phyloP scores from a whole-genome alignment of 1,140 invertebrate species.

The Dolichoris vasculosae region DNA sequence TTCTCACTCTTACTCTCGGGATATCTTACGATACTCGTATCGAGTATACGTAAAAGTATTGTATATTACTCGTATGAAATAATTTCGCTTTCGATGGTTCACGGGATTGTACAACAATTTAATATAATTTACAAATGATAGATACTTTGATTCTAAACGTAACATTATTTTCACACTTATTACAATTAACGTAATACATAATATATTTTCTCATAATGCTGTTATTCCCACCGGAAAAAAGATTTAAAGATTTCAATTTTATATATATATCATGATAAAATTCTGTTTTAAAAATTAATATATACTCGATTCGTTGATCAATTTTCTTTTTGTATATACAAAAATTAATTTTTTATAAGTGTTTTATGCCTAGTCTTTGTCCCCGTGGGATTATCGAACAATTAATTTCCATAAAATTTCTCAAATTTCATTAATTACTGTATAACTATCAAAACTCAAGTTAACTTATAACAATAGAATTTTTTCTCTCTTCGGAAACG shows the following conservation, averaged over 20 bases:
- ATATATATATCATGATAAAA: conserved; percentile 11
- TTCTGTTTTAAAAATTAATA: conserved; percentile 3
- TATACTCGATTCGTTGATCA: conserved; percentile 40
- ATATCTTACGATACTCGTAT: conserved; percentile 35
- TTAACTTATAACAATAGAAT: not conserved
- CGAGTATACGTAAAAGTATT: conserved; percentile 7
- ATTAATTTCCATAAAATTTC: conserved; percentile 33
- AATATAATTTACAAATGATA: conserved; percentile 34
- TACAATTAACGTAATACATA: conserved; percentile 6
- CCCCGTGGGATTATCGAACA: not conserved
- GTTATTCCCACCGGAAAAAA: not conserved
- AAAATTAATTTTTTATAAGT: not conserved
- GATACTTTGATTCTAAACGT: not conserved
- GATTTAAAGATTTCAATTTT: not conserved
- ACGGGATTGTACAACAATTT: conserved; percentile 41
- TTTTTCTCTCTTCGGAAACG: not conserved
- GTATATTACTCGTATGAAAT: conserved; percentile 23
- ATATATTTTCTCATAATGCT: not conserved
- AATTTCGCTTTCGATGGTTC: conserved; percentile 23
- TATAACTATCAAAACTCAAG: not conserved
- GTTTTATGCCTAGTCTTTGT: conserved; percentile 2
- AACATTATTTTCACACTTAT: conserved; percentile 5
- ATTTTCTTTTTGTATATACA: not conserved
- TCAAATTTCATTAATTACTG: conserved; percentile 21
- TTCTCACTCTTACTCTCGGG: conserved; percentile 41